These are phyloP conservation scores for Pseudomyrmex flavicornis DNA, from an alignment of 1,140 invertebrate genomes.

Conservation along the genomic window DNA sequence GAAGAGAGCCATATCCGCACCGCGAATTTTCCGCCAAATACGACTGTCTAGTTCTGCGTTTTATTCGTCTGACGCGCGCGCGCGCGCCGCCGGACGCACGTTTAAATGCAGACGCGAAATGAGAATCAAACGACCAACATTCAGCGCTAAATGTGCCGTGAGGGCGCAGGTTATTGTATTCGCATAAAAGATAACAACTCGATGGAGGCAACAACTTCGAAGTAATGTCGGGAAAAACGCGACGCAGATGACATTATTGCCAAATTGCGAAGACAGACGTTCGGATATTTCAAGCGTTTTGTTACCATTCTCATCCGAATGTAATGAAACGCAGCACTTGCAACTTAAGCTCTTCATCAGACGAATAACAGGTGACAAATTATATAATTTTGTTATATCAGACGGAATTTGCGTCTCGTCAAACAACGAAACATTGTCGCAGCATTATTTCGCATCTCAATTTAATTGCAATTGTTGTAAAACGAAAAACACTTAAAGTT, in stretches of 20 bases:
- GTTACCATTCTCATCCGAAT: background rate
- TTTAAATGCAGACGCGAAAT: conserved; percentile 34
- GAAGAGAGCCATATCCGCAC: conserved; percentile 16
- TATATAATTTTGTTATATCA: no score
- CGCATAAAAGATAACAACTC: conserved; percentile 32
- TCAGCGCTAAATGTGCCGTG: conserved; percentile 26
- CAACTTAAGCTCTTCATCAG: background rate
- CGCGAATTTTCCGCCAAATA: conserved; percentile 42
- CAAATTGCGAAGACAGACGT: conserved; percentile 27
- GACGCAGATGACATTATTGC: conserved; percentile 23
- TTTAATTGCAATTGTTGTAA: no score
- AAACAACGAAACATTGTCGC: no score
- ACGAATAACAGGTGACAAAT: background rate
- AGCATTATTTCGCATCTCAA: no score
- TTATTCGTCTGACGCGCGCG: conserved; percentile 29
- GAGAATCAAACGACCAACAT: conserved; percentile 45
- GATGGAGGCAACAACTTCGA: background rate
- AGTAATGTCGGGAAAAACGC: background rate
- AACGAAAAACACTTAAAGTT: no score
- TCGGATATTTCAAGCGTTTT: conserved; percentile 29
- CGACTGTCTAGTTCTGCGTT: conserved; percentile 26
- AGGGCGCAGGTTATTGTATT: conserved; percentile 35
- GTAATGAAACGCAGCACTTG: no score
- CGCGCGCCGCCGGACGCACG: background rate
- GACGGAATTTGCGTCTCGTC: no score